Evolutionary conservation across 35 echinoderm and acorn worm genomes (phyloP).

Genomic region (Acanthaster planci): DNA sequence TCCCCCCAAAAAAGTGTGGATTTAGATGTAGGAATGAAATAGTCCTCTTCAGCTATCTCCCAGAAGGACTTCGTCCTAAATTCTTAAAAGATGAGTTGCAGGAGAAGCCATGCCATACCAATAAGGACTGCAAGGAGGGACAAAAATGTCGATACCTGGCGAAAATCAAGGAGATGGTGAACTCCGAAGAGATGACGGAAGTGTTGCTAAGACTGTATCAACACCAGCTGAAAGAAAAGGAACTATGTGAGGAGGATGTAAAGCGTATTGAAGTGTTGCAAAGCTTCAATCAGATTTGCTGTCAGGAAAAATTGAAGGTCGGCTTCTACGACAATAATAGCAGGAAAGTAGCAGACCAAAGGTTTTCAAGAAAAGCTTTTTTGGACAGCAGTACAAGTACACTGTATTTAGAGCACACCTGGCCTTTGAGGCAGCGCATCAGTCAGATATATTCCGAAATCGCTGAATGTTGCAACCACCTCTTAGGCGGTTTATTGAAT

Average conservation of each 20-base stretch:
- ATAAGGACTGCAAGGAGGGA: neutral
- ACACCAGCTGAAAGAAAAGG: neutral
- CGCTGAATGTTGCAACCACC: neutral
- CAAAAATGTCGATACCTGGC: neutral
- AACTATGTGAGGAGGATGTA: neutral
- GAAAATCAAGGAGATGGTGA: neutral
- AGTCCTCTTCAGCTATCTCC: neutral
- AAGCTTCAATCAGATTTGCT: neutral
- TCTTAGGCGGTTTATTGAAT: conserved; percentile 1
- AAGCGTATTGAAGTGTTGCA: conserved; percentile 1
- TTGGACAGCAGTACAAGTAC: neutral
- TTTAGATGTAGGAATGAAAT: neutral
- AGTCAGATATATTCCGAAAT: neutral
- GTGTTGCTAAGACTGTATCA: conserved; percentile 13
- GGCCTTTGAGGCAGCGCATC: neutral
- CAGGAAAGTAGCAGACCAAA: neutral
- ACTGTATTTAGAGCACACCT: neutral
- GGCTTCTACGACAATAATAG: conserved; percentile 14
- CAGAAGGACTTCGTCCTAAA: conserved; percentile 7
- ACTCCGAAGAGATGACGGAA: neutral
- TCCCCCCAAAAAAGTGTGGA: conserved; percentile 14
- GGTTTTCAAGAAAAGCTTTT: neutral
- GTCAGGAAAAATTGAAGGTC: neutral
- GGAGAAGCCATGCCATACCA: neutral
- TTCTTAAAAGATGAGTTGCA: neutral